phyloP scores from a whole-genome alignment of 2,113 vertebrate genomes.

The Xenopus borealis region DNA sequence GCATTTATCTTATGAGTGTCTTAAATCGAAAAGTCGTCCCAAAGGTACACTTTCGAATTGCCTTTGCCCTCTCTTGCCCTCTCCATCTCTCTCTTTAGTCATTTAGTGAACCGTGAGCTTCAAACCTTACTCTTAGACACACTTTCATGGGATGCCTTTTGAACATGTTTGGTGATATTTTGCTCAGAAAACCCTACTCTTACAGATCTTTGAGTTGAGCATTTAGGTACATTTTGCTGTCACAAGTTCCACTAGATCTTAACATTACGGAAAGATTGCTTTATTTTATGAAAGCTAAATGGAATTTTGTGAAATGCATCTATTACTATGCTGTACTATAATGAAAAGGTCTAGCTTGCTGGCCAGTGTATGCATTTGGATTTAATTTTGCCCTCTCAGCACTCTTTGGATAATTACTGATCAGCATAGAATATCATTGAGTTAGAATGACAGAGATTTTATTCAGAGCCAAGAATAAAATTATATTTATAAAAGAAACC shows the following conservation, averaged over 20 bases:
- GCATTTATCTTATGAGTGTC: constrained; percentile 42
- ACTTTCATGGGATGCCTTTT: constrained; percentile 20
- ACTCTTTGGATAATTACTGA: constrained; percentile 36
- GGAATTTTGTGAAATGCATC: constrained; percentile 23
- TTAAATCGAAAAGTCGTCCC: constrained; percentile 45
- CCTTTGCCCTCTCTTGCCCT: constrained; percentile 43
- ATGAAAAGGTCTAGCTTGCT: constrained; percentile 12
- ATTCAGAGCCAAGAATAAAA: constrained; percentile 24
- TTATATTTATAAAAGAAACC: not conserved
- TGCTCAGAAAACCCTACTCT: not conserved
- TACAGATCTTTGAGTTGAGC: constrained; percentile 26
- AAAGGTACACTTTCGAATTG: constrained; percentile 38
- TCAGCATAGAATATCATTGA: constrained; percentile 30
- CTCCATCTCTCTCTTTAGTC: constrained; percentile 41
- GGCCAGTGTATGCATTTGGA: constrained; percentile 9
- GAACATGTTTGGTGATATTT: constrained; percentile 12
- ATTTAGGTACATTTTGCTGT: not conserved
- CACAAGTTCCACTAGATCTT: constrained; percentile 9
- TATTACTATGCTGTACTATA: constrained; percentile 24
- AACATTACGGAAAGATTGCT: constrained; percentile 17
- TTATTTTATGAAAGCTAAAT: constrained; percentile 32
- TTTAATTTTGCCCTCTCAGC: constrained; percentile 36
- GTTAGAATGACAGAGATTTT: constrained; percentile 28
- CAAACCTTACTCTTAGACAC: not conserved
- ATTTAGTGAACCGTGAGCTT: constrained; percentile 31